Evolutionary conservation across 2,113 vertebrate species (phyloP), one percentile per base, ranked within the genome.

Genomic region (Rynchops niger): DNA sequence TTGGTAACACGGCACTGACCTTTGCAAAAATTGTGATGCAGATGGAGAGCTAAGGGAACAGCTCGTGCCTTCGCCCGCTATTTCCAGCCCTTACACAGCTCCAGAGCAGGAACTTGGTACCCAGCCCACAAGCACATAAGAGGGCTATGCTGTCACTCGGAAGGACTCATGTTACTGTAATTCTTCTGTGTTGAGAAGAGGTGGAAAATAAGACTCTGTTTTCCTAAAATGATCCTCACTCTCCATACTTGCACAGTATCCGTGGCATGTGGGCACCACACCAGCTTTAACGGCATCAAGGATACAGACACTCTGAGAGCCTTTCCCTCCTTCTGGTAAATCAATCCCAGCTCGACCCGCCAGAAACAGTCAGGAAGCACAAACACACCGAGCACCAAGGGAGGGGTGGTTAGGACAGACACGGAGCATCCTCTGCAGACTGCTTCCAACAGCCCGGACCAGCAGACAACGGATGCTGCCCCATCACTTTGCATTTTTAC

Each of bases 41-140:
- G 73, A 71, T 9, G 1, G 49, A 77, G 81, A 87, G 73, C 70
- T 14, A 32, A 85, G 58, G 77, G 96, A 96, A 95, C 87, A 93
- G 70, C 42, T 26, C 0, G 16, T 97, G 91, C 91, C 66, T 86
- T 25, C 58, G 17, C 17, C 49, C 2, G 0, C 91, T 96, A 50
- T 93, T 97, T 95, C 82, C 89, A 85, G 92, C 80, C 71, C 76
- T 81, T 38, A 20, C 55, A 16, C n/a, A n/a, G 77, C 70, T 85
- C 82, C 67, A 72, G 65, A 82, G 90, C 49, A 67, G 80, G 80
- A 96, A 91, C 59, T 84, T 96, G 93, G 96, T 87, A 19, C 65
- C 66, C 52, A 85, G 95, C 95, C 96, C 92, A 72, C 0, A 0
- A 67, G 79, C 49, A 27, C 92, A 36, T 32, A 10, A 34, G 63